Percentiles rank a stretch among this genome's conserved stretches.
Conservation (phyloP, 1,140 invertebrate genomes). For the Antheraea pernyi region DNA sequence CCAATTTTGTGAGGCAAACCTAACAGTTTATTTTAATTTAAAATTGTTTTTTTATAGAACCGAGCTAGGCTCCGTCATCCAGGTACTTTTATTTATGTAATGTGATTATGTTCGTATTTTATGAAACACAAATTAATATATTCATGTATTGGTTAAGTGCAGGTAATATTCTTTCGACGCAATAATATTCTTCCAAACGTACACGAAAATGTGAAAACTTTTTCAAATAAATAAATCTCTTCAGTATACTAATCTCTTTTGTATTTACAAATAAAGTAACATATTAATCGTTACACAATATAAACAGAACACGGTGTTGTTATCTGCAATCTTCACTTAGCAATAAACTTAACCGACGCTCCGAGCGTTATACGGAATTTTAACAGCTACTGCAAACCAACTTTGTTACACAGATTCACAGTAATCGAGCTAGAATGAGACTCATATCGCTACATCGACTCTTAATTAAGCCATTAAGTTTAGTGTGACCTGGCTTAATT, state of each 20-base stretch:
- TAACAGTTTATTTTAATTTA: too few species aligned
- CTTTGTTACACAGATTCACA: conserved; percentile 17
- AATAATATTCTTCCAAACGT: too few species aligned
- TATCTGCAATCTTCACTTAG: conserved; percentile 1
- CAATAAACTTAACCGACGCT: conserved; percentile 23
- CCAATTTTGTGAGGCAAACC: too few species aligned
- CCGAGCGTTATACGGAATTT: conserved; percentile 1
- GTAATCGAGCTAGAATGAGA: conserved; percentile 33
- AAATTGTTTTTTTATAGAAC: too few species aligned
- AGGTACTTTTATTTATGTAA: too few species aligned
- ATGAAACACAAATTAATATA: too few species aligned
- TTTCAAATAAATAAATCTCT: not conserved
- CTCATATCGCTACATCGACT: conserved; percentile 41
- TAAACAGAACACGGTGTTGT: not conserved
- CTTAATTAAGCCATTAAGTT: conserved; percentile 59
- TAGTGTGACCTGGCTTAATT: conserved; percentile 49
- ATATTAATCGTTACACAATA: not conserved
- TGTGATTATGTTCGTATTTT: too few species aligned
- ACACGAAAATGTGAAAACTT: not conserved
- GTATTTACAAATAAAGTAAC: not conserved
- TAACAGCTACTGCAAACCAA: not conserved
- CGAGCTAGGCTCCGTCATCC: too few species aligned
- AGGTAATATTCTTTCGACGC: too few species aligned
- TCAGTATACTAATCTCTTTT: not conserved
- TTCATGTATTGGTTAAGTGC: too few species aligned